These are phyloP conservation scores for Arctopsyche grandis DNA, from an alignment of 1,140 invertebrate genomes.

Conservation along the genomic window DNA sequence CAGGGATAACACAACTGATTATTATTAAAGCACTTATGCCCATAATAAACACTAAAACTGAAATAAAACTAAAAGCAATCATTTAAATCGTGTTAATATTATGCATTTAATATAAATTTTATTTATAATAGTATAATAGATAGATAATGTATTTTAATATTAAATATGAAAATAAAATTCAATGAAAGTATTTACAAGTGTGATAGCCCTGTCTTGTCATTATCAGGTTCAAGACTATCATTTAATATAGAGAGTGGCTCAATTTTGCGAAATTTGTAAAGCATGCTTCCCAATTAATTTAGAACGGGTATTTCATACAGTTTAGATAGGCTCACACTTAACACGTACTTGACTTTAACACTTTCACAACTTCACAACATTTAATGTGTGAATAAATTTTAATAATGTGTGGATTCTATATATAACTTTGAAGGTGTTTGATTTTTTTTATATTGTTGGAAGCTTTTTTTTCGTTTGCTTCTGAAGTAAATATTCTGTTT, in stretches of 20 bases:
- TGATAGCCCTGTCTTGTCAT: not conserved
- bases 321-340: not conserved
- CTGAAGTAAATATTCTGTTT: not conserved
- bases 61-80: too few relatives aligned
- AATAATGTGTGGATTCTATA: too few relatives aligned
- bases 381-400: too few relatives aligned
- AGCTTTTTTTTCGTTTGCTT: too few relatives aligned
- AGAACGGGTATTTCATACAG: conserved; percentile 6
- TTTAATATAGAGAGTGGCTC: not conserved
- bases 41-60: too few relatives aligned
- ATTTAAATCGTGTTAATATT: too few relatives aligned
- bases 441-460: too few relatives aligned
- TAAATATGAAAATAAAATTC: not conserved
- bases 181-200: not conserved
- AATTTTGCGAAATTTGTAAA: conserved; percentile 34
- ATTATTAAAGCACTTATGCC: conserved; percentile 6
- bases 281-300: conserved; percentile 38
- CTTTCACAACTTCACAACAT: too few relatives aligned
- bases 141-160: not conserved
- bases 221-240: not conserved
- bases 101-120: too few relatives aligned
- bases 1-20: too few relatives aligned
- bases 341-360: not conserved
- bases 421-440: too few relatives aligned
- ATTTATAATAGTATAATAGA: not conserved